Evolutionary conservation across 2,888 invertebrate species (phyloP), one percentile per base, ranked within the genome.

Genomic region (Ennomos quercinarius): DNA sequence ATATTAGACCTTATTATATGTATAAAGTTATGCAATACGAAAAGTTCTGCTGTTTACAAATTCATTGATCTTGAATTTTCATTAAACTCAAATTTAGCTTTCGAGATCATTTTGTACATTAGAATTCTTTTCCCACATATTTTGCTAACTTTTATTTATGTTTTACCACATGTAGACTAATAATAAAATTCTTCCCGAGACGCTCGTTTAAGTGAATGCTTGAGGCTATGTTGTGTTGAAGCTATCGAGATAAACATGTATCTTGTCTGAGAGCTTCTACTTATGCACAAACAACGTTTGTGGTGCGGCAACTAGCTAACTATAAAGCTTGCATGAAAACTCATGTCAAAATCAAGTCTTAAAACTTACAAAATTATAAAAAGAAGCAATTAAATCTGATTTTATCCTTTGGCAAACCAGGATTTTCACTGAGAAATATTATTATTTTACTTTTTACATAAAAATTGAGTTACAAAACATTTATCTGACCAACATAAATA

Each of bases 211-310:
- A 35, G 56, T 46, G 61, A 61, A 47, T 47, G 50, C 57, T 61
- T 47, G 60, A 49, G 54, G 62, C 51, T 54, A 52, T 48, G 56
- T 54, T 55, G 48, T 66, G 61, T 48, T 63, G 17, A 17, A 27
- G 4, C 4, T 6, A 27, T 42, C 48, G 47, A 58, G 64, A 67
- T 66, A 65, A 64, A 65, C 64, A 68, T 65, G 47, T 49, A 60
- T 41, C 60, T 42, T 56, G 48, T 44, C 42, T 53, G 36, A 38
- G 13, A 43, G n/a, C 43, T 55, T 49, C 38, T 34, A 48, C 34
- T 44, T 37, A 2, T 8, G 13, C 39, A 11, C 37, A 44, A 52
- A 34, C 45, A 39, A 39, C 35, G 41, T 51, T 43, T 27, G 34
- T 39, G 34, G 11, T 52, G 3, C 10, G 12, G 11, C 12, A 39